Conservation (phyloP, 2,888 invertebrate species). For the Therioaphis trifolii region DNA sequence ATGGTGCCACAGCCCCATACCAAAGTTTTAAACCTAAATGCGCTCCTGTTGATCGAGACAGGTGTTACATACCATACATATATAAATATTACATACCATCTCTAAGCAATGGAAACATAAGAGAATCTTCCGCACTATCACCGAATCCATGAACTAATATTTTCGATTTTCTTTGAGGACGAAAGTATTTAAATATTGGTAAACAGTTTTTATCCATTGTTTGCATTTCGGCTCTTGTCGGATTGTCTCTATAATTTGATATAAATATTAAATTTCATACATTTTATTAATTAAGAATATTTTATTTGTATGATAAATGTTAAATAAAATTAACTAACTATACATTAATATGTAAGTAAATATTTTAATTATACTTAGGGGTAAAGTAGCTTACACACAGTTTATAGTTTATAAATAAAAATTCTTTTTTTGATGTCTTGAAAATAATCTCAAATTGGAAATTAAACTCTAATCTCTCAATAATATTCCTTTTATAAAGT, state of each 20-base stretch:
- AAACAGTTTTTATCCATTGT: slow-evolving; percentile 65
- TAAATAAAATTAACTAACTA: too few species aligned
- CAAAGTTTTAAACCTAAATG: too few species aligned
- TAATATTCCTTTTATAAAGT: too few species aligned
- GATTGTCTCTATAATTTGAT: slow-evolving; percentile 65
- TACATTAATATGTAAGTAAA: neutral
- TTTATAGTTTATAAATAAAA: too few species aligned
- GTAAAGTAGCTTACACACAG: too few species aligned
- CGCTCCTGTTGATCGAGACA: too few species aligned
- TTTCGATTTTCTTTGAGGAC: slow-evolving; percentile 66
- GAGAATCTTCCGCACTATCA: slow-evolving; percentile 66
- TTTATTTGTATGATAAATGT: neutral
- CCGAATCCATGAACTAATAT: slow-evolving; percentile 68
- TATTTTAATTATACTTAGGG: too few species aligned
- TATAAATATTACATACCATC: slow-evolving; percentile 67
- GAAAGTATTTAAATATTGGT: slow-evolving; percentile 67
- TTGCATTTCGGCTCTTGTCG: slow-evolving; percentile 65
- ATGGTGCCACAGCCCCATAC: too few species aligned
- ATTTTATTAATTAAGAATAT: neutral
- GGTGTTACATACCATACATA: too few species aligned
- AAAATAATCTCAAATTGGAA: too few species aligned
- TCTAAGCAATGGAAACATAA: slow-evolving; percentile 67
- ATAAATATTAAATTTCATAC: neutral
- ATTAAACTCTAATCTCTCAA: too few species aligned
- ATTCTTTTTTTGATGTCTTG: too few species aligned